Evolutionary conservation across 2,113 vertebrate species (phyloP), one percentile per base, ranked within the genome.

Genomic region (Prionailurus viverrinus): DNA sequence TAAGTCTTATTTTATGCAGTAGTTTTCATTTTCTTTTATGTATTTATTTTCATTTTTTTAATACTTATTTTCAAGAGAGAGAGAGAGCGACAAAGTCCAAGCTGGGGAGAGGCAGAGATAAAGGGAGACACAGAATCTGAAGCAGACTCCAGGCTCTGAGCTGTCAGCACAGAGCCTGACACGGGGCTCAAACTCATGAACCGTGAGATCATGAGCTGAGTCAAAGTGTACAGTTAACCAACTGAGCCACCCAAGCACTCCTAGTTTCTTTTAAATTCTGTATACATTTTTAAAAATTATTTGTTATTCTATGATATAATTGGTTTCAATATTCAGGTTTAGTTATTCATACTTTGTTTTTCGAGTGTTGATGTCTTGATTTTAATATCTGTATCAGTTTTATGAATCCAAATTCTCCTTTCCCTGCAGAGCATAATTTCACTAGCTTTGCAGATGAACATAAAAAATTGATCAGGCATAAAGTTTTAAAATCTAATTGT

Each of bases 401-500:
- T 94, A 16, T 78, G 29, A 11, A 51, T 51, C 2, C 65, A 73
- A 55, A 79, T 89, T 79, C 9, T 11, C 3, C 27, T 94, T 55
- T 95, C 23, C 14, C 29, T 82, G 27, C 5, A 96, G 2, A 93
- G 61, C 74, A 5, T 14, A 65, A 86, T 87, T 89, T 79, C 31
- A 39, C n/a, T 65, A 68, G 3, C 27, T 84, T 89, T 87, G 68
- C 33, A 94, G 89, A 11, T 65, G 41, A 85, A 31, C 45, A 13
- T 76, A 39, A 83, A 48, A 83, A 21, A 16, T 36, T 82, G 45
- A 78, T n/a, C 71, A 1, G 39, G 90, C 4, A 41, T 86, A 65
- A 89, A 81, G 8, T 79, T 94, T 95, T 78, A 58, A 85, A 76
- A 69, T 82, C 10, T 81, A 61, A 92, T 66, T 90, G 36, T 96